A percentile compares a stretch with the other conserved stretches of the same genome.
phyloP scores from a whole-genome alignment of 2,113 vertebrate genomes.

The Origma solitaria region DNA sequence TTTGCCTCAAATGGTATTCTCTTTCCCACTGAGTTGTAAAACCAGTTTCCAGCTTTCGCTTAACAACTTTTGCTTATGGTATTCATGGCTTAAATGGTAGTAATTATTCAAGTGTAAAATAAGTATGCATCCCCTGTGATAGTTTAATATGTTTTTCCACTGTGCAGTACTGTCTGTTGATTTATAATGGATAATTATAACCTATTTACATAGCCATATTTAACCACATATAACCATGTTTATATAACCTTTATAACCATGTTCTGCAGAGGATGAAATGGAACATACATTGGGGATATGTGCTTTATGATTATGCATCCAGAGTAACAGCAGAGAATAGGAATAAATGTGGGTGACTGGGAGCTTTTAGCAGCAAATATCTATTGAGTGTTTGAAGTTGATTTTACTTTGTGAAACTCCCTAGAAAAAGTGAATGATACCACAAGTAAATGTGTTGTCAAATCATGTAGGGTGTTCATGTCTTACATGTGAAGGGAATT shows the following conservation, averaged over 20 bases:
- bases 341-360: background rate
- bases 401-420: background rate
- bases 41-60: background rate
- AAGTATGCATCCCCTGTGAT: background rate
- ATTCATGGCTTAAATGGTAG: background rate
- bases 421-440: background rate
- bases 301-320: background rate
- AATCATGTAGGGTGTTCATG: background rate
- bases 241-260: background rate
- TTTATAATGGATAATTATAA: constrained; percentile 1
- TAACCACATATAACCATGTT: background rate
- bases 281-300: background rate
- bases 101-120: background rate
- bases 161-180: background rate
- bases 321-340: background rate
- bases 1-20: background rate
- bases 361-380: background rate
- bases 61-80: background rate
- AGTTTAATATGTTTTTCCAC: background rate
- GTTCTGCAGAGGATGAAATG: background rate
- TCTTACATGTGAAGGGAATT: background rate
- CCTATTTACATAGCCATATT: background rate
- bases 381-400: background rate
- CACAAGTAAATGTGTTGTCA: background rate
- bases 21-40: background rate